phyloP scores from a whole-genome alignment of 2,888 invertebrate species.

The Brachyptera risi region DNA sequence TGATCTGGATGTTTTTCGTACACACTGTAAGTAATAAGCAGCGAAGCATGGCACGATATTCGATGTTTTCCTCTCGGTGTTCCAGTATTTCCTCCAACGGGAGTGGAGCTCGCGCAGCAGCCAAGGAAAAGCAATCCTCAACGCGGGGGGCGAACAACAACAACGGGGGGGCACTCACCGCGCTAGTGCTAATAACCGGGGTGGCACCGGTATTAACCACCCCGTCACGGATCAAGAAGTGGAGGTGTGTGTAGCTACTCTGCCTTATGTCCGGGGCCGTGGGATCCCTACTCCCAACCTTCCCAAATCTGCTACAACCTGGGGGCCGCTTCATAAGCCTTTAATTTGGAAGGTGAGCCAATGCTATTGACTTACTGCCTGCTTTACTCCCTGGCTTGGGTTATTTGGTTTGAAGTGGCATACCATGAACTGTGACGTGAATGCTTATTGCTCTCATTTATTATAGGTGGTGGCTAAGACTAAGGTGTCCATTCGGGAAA shows the following conservation, averaged over 20 bases:
- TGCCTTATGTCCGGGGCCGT: conserved; percentile 48
- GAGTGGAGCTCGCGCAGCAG: conserved; percentile 50
- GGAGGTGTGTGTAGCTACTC: conserved; percentile 41
- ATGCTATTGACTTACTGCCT: conserved; percentile 30
- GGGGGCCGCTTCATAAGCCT: conserved; percentile 60
- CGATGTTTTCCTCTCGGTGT: conserved; percentile 31
- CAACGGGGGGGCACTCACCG: conserved; percentile 28
- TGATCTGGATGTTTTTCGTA: too few species aligned
- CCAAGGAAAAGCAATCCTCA: conserved; percentile 26
- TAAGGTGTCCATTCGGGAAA: too few species aligned
- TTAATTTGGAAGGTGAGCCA: conserved; percentile 59
- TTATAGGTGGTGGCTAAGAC: too few species aligned
- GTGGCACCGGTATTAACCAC: not conserved
- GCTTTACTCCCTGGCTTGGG: conserved; percentile 8
- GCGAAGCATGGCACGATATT: too few species aligned
- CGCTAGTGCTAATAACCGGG: conserved; percentile 24
- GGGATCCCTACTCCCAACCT: conserved; percentile 51
- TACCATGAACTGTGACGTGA: too few species aligned
- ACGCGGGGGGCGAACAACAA: conserved; percentile 23
- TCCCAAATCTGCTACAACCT: conserved; percentile 59
- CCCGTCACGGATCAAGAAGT: conserved; percentile 33
- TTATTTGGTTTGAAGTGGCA: too few species aligned
- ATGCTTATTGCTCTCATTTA: too few species aligned
- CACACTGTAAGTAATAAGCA: too few species aligned
- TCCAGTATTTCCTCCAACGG: conserved; percentile 46